Evolutionary conservation across 2,797 vertebrate genomes (phyloP).

Genomic region (Trachops cirrhosus): DNA sequence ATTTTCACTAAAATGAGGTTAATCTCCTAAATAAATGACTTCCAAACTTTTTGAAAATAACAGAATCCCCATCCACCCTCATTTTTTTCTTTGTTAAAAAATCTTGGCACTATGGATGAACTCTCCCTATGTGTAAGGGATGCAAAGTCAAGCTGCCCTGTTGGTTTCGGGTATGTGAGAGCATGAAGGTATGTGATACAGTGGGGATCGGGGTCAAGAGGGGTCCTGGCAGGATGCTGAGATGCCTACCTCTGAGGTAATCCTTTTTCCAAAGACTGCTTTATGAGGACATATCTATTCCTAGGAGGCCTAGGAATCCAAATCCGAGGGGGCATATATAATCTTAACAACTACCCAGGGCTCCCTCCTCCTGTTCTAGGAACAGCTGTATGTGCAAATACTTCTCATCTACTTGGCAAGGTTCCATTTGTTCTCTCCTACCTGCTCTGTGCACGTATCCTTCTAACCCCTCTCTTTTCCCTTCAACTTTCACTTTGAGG

Average conservation of each 20-base stretch:
- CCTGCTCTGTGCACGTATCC: background rate
- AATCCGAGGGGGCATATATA: background rate
- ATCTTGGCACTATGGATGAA: background rate
- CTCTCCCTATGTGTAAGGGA: background rate
- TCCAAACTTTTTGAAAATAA: background rate
- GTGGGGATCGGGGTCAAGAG: background rate
- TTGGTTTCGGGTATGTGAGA: too few species aligned
- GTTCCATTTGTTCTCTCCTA: background rate
- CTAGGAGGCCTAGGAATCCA: background rate
- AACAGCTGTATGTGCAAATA: background rate
- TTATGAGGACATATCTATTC: background rate
- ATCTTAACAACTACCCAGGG: background rate
- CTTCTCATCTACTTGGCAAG: background rate
- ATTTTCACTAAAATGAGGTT: background rate
- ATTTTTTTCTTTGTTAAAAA: background rate
- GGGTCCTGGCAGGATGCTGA: accelerated
- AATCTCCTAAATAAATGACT: background rate
- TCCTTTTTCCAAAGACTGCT: background rate
- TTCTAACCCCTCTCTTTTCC: background rate
- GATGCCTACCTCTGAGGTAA: background rate
- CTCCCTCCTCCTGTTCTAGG: background rate
- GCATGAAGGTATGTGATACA: accelerated
- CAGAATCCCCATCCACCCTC: background rate
- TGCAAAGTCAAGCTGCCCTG: background rate
- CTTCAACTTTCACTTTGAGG: background rate